A percentile compares a stretch with the other conserved stretches of the same genome.
These are phyloP conservation scores for Ptilodon capucinus DNA, from an alignment of 2,888 invertebrate species.

Conservation along the genomic window DNA sequence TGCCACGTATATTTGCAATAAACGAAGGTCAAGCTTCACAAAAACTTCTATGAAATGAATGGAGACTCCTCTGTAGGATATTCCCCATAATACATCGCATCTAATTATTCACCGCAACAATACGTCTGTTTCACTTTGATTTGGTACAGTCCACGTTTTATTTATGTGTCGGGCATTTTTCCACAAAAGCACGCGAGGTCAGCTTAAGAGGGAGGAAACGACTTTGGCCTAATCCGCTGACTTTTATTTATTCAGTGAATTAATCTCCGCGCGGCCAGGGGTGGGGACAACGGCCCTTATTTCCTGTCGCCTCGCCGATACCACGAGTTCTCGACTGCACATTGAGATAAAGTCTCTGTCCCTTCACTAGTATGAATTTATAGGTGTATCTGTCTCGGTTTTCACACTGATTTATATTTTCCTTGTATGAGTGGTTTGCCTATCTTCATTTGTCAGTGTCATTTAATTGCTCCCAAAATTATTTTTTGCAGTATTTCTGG, in stretches of 20 bases:
- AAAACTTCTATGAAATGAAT: background rate
- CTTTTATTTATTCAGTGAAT: slow-evolving; percentile 83
- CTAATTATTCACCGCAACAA: slow-evolving; percentile 38
- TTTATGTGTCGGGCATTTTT: slow-evolving; percentile 78
- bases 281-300: slow-evolving; percentile 69
- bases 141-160: slow-evolving; percentile 65
- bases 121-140: slow-evolving; percentile 64
- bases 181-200: slow-evolving; percentile 80
- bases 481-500: background rate
- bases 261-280: slow-evolving; percentile 70
- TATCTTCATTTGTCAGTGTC: background rate
- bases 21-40: too few relatives aligned
- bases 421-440: background rate
- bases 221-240: slow-evolving; percentile 81
- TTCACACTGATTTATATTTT: slow-evolving; percentile 23
- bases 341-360: slow-evolving; percentile 54
- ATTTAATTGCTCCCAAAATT: background rate
- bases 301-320: slow-evolving; percentile 63
- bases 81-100: slow-evolving; percentile 6
- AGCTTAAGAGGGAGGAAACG: slow-evolving; percentile 80
- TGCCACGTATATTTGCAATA: too few relatives aligned
- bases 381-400: slow-evolving; percentile 38
- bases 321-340: slow-evolving; percentile 63
- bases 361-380: slow-evolving; percentile 59
- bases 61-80: background rate